Evolutionary conservation across 2,888 invertebrate species (phyloP).

Genomic region (Himalopsyche kuldschensis): DNA sequence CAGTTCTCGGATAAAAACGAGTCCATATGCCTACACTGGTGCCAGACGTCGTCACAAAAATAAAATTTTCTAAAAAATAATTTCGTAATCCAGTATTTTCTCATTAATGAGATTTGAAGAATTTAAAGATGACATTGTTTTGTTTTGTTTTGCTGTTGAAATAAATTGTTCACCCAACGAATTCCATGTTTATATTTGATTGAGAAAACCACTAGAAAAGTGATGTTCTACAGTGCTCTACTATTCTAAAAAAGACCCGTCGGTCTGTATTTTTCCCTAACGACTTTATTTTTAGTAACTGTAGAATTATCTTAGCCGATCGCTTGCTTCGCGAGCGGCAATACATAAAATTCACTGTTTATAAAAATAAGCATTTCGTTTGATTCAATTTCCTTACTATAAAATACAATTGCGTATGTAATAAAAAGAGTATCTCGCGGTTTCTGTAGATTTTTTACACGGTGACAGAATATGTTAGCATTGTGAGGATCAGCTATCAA

Average conservation of each 20-base stretch:
- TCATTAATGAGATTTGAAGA: not conserved
- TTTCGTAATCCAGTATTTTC: too few relatives aligned
- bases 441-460: too few relatives aligned
- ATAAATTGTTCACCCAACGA: not conserved
- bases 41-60: too few relatives aligned
- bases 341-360: not conserved
- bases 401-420: not conserved
- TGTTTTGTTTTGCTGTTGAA: not conserved
- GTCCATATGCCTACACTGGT: too few relatives aligned
- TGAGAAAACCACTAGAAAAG: constrained; percentile 31
- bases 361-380: not conserved
- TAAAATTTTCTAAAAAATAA: too few relatives aligned
- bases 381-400: not conserved
- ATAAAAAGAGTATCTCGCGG: not conserved
- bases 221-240: constrained; percentile 7
- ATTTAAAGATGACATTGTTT: not conserved
- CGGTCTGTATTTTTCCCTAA: not conserved
- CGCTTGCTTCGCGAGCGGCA: not conserved
- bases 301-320: not conserved
- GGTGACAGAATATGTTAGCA: too few relatives aligned
- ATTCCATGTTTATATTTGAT: not conserved
- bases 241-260: constrained; percentile 18
- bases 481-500: too few relatives aligned
- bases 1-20: too few relatives aligned
- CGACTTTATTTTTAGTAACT: not conserved